Conservation (phyloP, 2,113 vertebrate genomes). For the Australoheros scitulus region DNA sequence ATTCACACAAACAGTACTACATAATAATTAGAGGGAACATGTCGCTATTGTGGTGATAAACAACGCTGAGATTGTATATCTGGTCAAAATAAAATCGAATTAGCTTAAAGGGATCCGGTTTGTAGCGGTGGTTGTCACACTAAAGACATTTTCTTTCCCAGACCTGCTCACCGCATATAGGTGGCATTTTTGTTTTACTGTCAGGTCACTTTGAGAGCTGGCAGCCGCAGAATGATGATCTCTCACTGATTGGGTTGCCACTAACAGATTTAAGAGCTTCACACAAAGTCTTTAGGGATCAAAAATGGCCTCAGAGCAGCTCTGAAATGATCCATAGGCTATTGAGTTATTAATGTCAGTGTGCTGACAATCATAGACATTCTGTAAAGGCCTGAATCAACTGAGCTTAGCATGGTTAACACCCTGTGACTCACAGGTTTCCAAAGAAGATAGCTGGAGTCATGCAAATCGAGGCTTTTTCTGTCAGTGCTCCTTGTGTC, state of each 20-base stretch:
- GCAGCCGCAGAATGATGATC: conserved; percentile 21
- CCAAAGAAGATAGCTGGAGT: conserved; percentile 32
- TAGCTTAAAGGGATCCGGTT: conserved; percentile 11
- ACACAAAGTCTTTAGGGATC: conserved; percentile 17
- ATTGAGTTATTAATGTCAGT: conserved; percentile 39
- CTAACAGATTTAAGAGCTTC: conserved; percentile 35
- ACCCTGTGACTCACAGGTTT: conserved; percentile 19
- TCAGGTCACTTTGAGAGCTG: conserved; percentile 30
- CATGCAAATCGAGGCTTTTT: conserved; percentile 31
- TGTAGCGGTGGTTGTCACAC: background rate
- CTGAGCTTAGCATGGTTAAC: conserved; percentile 19
- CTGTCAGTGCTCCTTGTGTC: background rate
- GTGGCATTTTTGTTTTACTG: conserved; percentile 17
- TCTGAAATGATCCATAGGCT: conserved; percentile 41
- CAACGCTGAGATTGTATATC: conserved; percentile 33
- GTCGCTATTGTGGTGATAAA: conserved; percentile 40
- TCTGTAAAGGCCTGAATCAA: conserved; percentile 26
- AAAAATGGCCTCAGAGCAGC: conserved; percentile 35
- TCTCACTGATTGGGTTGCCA: conserved; percentile 23
- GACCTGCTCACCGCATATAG: background rate
- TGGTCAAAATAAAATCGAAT: conserved; percentile 32
- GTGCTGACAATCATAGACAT: conserved; percentile 34
- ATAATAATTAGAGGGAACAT: conserved; percentile 49
- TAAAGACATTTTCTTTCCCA: background rate
- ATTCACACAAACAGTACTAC: conserved; percentile 50